Evolutionary conservation across 2,797 vertebrate genomes (phyloP), one percentile per base, ranked within the genome.

Genomic region (Sebastes oblongus): DNA sequence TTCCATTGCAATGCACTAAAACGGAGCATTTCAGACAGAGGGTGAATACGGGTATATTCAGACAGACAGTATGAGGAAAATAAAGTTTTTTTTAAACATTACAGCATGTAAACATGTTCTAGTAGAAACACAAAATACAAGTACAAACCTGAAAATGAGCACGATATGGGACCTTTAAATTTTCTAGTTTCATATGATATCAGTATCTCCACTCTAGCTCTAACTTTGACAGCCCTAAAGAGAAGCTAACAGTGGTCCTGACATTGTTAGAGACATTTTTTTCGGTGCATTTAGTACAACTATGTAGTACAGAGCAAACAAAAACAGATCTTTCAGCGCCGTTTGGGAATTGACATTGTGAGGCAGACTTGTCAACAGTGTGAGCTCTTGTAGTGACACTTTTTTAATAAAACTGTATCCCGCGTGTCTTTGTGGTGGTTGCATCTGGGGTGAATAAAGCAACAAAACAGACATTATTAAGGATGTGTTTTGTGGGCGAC

Each of bases 391-490:
- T 20, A 29, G 20, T 24, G 62, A 61, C 42, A 61, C 42, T 73
- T 56, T 5, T 52, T 7, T 52, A 52, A 52, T n/a, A n/a, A 52
- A 52, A 52, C 46, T n/a, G 46, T 52, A 14, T 52, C 46, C 42
- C 8, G 20, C 18, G 52, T 60, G 36, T 30, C 36, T 39, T 77
- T 54, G 59, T 20, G 24, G 78, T 30, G 27, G 24, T 27, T 56
- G 24, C 72, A 79, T 66, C 75, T 72, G 75, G 56, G 29, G 1
- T 24, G 64, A 81, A 80, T 81, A 69, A 55, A 58, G 54, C 29
- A 14, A 36, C 36, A 77, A 29, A 61, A 62, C 66, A 75, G 59
- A 54, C 64, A 11, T 30, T 36, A 61, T 75, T 42, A 69, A 52
- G 70, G 78, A 78, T 66, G 59, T 74, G 76, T 78, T 61, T 61